These are phyloP conservation scores for Scytalopus superciliaris DNA, from an alignment of 2,113 vertebrate species.

Conservation along the genomic window DNA sequence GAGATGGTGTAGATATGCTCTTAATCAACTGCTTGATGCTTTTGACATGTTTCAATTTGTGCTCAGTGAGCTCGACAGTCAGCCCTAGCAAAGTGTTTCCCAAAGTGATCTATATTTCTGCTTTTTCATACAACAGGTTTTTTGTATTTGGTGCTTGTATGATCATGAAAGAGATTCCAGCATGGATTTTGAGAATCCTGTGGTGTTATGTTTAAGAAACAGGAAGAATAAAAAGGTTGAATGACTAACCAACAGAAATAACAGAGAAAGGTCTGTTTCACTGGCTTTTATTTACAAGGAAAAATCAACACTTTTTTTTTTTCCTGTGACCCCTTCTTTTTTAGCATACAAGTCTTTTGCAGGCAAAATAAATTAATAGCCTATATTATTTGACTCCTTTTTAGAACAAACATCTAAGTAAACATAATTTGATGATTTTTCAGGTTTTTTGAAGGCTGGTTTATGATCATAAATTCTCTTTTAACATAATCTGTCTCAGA, in stretches of 20 bases:
- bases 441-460: not conserved
- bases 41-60: slow-evolving; percentile 28
- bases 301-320: not conserved
- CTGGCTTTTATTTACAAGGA: not conserved
- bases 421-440: not conserved
- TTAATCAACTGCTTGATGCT: slow-evolving; percentile 3
- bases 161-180: not conserved
- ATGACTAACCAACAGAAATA: not conserved
- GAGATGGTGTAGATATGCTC: not conserved
- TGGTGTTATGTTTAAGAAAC: not conserved
- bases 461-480: not conserved
- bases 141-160: not conserved
- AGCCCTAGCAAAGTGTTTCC: not conserved
- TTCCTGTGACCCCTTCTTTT: not conserved
- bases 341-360: not conserved
- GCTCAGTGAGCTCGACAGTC: not conserved
- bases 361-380: not conserved
- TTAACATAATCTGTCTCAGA: not conserved
- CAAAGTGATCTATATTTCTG: not conserved
- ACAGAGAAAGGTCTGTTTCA: not conserved
- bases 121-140: not conserved
- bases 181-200: not conserved
- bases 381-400: not conserved
- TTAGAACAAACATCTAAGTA: not conserved
- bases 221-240: not conserved